These are phyloP conservation scores for Aphis craccivora DNA, from an alignment of 1,140 invertebrate genomes.

Conservation along the genomic window DNA sequence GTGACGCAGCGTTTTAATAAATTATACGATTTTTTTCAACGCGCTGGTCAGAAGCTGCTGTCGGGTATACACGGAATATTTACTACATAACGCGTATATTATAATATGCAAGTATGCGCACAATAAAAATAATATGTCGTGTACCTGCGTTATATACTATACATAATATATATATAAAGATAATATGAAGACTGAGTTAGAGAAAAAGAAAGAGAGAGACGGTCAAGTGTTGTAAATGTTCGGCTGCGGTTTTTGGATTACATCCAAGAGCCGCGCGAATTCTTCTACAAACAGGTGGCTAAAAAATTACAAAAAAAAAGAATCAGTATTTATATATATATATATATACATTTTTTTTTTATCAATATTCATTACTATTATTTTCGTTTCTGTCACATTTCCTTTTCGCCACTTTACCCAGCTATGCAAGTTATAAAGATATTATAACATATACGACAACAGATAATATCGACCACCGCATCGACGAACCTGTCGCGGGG, in stretches of 20 bases:
- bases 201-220: not conserved
- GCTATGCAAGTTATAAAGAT: not conserved
- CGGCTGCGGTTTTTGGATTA: not conserved
- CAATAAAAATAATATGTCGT: slow-evolving; percentile 5
- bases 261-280: not conserved
- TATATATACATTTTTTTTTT: not conserved
- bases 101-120: not conserved
- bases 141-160: not conserved
- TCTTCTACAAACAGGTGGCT: slow-evolving; percentile 17
- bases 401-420: not conserved
- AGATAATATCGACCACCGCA: slow-evolving; percentile 8
- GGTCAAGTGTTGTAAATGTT: slow-evolving; percentile 13
- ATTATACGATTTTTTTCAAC: not conserved
- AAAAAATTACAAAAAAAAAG: not conserved
- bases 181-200: not conserved
- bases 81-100: slow-evolving; percentile 10
- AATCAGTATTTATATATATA: not conserved
- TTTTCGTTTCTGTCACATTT: not conserved
- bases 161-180: not conserved
- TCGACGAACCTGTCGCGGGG: not conserved
- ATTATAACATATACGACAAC: not conserved
- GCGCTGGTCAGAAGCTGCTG: not conserved
- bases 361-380: not conserved
- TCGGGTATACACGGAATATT: not conserved
- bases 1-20: not conserved